Evolutionary conservation across 2,888 invertebrate species (phyloP).

Genomic region (Glyphotaelius pellucidus): DNA sequence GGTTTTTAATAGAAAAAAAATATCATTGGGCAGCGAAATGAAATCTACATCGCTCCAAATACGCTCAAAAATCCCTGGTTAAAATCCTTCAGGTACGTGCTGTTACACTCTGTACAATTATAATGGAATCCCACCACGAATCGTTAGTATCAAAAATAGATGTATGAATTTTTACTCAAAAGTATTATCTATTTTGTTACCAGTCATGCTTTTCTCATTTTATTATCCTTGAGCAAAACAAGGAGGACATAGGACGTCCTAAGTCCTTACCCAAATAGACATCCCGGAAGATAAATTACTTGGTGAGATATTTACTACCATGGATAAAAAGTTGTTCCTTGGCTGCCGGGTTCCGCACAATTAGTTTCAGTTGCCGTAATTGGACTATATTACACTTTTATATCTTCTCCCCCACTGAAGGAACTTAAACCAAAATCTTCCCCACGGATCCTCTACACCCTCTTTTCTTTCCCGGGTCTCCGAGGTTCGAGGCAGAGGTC

Average conservation of each 20-base stretch:
- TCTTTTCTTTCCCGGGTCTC: background rate
- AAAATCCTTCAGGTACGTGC: too few species aligned
- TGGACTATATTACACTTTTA: slow-evolving; percentile 57
- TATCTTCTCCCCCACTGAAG: slow-evolving; percentile 42
- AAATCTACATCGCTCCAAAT: too few species aligned
- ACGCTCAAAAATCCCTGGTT: too few species aligned
- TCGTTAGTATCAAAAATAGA: background rate
- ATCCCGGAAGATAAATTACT: slow-evolving; percentile 39
- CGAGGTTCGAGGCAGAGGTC: background rate
- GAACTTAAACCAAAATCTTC: slow-evolving; percentile 24
- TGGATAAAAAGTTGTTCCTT: slow-evolving; percentile 42
- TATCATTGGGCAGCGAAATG: too few species aligned
- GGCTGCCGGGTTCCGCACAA: slow-evolving; percentile 41
- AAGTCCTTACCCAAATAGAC: slow-evolving; percentile 22
- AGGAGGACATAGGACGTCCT: background rate
- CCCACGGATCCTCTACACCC: background rate
- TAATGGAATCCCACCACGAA: too few species aligned
- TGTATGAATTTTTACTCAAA: background rate
- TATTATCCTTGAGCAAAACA: background rate
- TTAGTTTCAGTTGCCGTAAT: slow-evolving; percentile 54
- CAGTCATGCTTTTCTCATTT: background rate
- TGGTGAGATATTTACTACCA: slow-evolving; percentile 28
- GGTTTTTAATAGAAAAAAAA: too few species aligned
- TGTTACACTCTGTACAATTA: too few species aligned
- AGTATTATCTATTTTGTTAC: background rate